Evolutionary conservation across 92 coral and sea anemone species (phyloP), one percentile per base, ranked within the genome.

Genomic region (Porites evermanni): DNA sequence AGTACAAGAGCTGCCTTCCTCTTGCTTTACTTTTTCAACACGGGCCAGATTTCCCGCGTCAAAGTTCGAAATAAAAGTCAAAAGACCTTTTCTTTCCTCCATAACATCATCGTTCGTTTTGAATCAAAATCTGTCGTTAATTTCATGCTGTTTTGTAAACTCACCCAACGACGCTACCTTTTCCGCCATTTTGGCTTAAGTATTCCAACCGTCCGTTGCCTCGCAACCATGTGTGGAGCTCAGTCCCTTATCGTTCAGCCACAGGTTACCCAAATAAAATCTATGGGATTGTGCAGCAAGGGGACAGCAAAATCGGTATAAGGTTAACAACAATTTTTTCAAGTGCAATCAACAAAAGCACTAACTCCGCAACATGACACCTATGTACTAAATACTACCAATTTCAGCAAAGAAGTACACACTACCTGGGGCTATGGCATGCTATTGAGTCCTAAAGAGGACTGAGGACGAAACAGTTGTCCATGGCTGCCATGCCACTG

Each of bases 11-110:
- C 80, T 78, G 78, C 71, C 83, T 75, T 87, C 90, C 53, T 97
- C 99, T 21, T 70, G 85, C 84, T 93, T 93, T 47, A 89, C 97
- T 29, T 94, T 91, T 72, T 97, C 99, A 12, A 91, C 98, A 56
- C 93, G 92, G 64, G 98, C 98, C 75, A 97, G 87, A 79, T 97
- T 97, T 24, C 99, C 99, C 53, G 99, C 95, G 83, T 97, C 99
- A 77, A 97, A 97, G 88, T 97, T 97, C 5, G 99, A 97, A 61
- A 94, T 85, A 91, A 97, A 97, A n/a, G 96, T 95, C 54, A 97
- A 91, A 73, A 98, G 94, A 7, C 99, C 99, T 72, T 91, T 76
- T 79, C 93, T 93, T 78, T 92, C 94, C 88, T 97, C 99, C 98
- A 97, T 97, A 21, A 47, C 76, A 50, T 70, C 61, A 63, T 54